phyloP scores from a whole-genome alignment of 2,113 vertebrate species.

The Ceratotherium simum region DNA sequence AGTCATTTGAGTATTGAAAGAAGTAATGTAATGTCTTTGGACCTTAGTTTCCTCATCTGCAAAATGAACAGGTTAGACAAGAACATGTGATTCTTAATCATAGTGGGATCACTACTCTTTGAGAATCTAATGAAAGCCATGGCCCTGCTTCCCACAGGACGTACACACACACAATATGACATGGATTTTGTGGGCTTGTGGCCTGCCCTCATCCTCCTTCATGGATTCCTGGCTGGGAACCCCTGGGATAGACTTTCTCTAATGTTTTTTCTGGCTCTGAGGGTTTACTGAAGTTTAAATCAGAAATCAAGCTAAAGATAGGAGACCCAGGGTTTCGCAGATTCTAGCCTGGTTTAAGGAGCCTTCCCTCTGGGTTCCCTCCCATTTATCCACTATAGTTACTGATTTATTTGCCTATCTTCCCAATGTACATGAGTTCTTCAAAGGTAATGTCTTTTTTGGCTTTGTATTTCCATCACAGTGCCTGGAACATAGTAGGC shows the following conservation, averaged over 20 bases:
- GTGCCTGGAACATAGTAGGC: not conserved
- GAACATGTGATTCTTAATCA: not conserved
- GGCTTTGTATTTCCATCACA: constrained; percentile 10
- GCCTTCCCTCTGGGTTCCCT: not conserved
- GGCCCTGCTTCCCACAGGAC: not conserved
- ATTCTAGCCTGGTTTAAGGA: not conserved
- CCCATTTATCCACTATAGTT: not conserved
- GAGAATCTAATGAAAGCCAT: not conserved
- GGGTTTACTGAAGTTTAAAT: not conserved
- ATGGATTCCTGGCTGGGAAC: not conserved
- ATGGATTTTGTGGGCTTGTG: not conserved
- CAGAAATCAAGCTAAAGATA: constrained; percentile 5
- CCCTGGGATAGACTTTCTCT: not conserved
- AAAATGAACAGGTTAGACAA: not conserved
- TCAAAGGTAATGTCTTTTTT: not conserved
- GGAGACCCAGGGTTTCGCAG: not conserved
- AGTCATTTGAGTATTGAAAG: not conserved
- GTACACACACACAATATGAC: not conserved
- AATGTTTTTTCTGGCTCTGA: not conserved
- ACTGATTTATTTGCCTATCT: not conserved
- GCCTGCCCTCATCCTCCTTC: not conserved
- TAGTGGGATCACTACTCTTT: not conserved
- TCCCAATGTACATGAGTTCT: not conserved
- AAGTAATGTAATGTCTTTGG: not conserved
- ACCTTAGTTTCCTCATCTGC: constrained; percentile 6